Evolutionary conservation across 2,888 invertebrate species (phyloP), one percentile per base, ranked within the genome.

Genomic region (Drosophila mettleri): DNA sequence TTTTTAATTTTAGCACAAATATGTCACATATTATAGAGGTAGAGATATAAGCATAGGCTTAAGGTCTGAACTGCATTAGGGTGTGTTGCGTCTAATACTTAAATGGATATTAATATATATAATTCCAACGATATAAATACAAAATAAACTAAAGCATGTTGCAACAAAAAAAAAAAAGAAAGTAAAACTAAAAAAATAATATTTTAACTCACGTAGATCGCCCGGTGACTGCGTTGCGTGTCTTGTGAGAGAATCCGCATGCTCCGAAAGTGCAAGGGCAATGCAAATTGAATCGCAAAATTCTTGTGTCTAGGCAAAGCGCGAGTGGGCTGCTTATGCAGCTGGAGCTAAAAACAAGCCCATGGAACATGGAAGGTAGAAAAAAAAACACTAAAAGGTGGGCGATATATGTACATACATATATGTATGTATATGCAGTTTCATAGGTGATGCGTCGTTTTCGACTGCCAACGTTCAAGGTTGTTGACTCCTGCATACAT

Each of bases 401-500:
- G 93, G 93, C 85, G 84, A 68, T 70, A 52, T 53, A 59, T 90
- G 91, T 80, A 91, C 91, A 22, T 24, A n/a, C 8, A 9, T 22
- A 9, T 22, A 9, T 10, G n/a, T 22, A 24, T 43, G 43, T 24
- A n/a, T 24, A n/a, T 45, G 16, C 16, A 16, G 9, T 9, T 24
- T 43, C 41, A 24, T 10, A 27, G 36, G 16, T 27, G 38, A 22
- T 38, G 27, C 34, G 51, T 16, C 27, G 24, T 2, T 80, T 82
- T 43, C 82, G 57, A 77, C 55, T 49, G 48, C 41, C 36, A 16
- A 76, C 70, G 53, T 51, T 72, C 80, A 91, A 90, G 91, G 91
- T 90, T 90, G 78, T 69, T 68, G 65, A 69, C 82, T 43, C 22
- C 55, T 63, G 36, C 48, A 34, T 63, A 33, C 48, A 34, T 59